These are phyloP conservation scores for Ips nitidus DNA, from an alignment of 1,140 invertebrate genomes.

Conservation along the genomic window DNA sequence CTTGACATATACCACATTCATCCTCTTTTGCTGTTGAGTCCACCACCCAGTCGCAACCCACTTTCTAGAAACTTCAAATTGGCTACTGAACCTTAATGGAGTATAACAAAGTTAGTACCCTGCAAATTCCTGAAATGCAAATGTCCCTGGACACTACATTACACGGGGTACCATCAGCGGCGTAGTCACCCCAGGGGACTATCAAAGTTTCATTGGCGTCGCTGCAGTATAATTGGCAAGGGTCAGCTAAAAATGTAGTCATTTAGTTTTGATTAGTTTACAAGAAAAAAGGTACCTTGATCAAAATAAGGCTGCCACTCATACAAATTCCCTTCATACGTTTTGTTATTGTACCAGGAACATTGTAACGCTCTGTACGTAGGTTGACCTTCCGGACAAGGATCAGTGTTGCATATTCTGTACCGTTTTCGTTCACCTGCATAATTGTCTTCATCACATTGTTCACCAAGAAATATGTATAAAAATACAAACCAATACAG, in stretches of 20 bases:
- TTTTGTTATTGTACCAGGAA: conserved; percentile 69
- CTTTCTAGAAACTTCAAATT: conserved; percentile 59
- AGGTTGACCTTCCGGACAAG: conserved; percentile 69
- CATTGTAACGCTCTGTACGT: conserved; percentile 81
- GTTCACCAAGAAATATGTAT: conserved; percentile 6
- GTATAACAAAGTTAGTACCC: conserved; percentile 55
- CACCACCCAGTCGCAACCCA: conserved; percentile 89
- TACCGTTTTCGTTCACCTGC: conserved; percentile 62
- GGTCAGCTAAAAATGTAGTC: conserved; percentile 63
- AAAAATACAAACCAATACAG: conserved; percentile 55
- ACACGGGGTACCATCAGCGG: conserved; percentile 77
- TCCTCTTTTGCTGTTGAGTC: conserved; percentile 81
- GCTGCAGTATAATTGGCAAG: conserved; percentile 78
- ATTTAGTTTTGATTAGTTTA: not conserved
- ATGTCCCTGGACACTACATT: conserved; percentile 75
- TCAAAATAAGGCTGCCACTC: conserved; percentile 84
- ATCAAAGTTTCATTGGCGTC: conserved; percentile 69
- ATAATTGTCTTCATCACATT: not conserved
- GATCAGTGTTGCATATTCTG: conserved; percentile 69
- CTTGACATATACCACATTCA: conserved; percentile 83
- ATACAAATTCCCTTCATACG: conserved; percentile 72
- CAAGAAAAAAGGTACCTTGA: conserved; percentile 60
- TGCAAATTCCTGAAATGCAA: conserved; percentile 78
- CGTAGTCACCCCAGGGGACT: conserved; percentile 71
- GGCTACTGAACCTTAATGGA: not conserved